Percentiles rank a stretch among this genome's conserved stretches.
Evolutionary conservation across 1,140 invertebrate genomes (phyloP).

Genomic region (Zaprionus africanus): DNA sequence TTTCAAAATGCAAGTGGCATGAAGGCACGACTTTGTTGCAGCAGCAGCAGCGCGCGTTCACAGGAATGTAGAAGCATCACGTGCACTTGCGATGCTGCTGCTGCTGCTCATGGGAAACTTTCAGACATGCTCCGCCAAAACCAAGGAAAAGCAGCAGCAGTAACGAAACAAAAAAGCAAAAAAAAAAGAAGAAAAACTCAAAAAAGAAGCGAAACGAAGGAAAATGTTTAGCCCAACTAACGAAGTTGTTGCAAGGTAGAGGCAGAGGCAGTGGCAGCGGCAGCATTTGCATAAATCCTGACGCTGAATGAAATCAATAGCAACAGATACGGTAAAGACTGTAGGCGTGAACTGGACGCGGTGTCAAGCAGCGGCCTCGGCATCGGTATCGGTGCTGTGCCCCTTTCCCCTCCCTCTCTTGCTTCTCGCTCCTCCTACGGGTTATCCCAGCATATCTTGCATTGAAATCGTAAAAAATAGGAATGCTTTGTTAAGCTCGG

Average conservation of each 20-base stretch:
- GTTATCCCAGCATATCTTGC: not conserved
- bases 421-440: not conserved
- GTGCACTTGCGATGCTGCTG: conserved; percentile 23
- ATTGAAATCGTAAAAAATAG: not conserved
- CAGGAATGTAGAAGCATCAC: conserved; percentile 47
- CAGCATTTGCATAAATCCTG: conserved; percentile 47
- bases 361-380: conserved; percentile 2
- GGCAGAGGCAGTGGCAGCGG: not conserved
- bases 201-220: conserved; percentile 5
- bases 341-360: conserved; percentile 34
- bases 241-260: conserved; percentile 25
- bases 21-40: conserved; percentile 47
- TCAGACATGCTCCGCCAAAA: conserved; percentile 32
- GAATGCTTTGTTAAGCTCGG: not conserved
- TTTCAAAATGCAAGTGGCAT: conserved; percentile 56
- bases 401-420: not conserved
- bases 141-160: not conserved
- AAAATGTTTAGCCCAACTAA: conserved; percentile 10
- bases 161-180: not conserved
- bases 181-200: conserved; percentile 6
- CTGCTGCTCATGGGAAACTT: conserved; percentile 47
- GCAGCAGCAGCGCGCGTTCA: conserved; percentile 10
- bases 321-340: conserved; percentile 9
- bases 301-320: conserved; percentile 43
- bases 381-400: not conserved